Base-by-base conservation (phyloP, 2,888 invertebrate genomes). In the Caenorhabditis drosophilae region DNA sequence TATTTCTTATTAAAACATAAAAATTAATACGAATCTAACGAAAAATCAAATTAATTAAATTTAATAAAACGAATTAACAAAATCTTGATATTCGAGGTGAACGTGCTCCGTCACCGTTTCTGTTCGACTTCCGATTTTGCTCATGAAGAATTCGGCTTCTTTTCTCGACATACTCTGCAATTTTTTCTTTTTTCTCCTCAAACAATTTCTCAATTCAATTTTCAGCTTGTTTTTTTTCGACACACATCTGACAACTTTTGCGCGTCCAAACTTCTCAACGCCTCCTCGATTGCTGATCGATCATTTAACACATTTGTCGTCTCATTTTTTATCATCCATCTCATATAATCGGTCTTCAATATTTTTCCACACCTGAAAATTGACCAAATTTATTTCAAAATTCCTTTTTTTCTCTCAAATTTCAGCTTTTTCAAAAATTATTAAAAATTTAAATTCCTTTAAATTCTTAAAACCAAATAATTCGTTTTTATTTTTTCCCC, bases 121-220 rank as follows among this genome's bases (percentile, higher is more conserved):
- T 18, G 60, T 46, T 34, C 54, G 54, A 20, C 41, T 42, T 11
- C 45, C 54, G 18, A 60, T 60, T 31, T 54, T 54, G 6, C 54
- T 38, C 60, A 54, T 50, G 54, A 60, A 60, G 31, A 60, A 60
- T 34, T 60, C 60, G 12, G 60, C 60, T 20, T 60, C 60, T 45
- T 60, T 60, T 18, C 60, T 52, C 15, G 60, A 54, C 60, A 60
- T 60, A 40, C 60, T 60, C 60, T 60, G 50, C 0, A 59, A 45
- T 12, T n/a, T 36, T 12, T 31, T n/a, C n/a, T n/a, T n/a, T n/a
- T n/a, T n/a, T n/a, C n/a, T n/a, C n/a, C n/a, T n/a, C n/a, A 31
- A 31, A 31, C 7, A 31, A 31, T 31, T 31, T 31, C 31, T 31
- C 6, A 12, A 31, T 31, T 31, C 31, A 31, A 31, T 31, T 31